Evolutionary conservation across 2,113 vertebrate species (phyloP).

Genomic region (Narcine bancroftii): DNA sequence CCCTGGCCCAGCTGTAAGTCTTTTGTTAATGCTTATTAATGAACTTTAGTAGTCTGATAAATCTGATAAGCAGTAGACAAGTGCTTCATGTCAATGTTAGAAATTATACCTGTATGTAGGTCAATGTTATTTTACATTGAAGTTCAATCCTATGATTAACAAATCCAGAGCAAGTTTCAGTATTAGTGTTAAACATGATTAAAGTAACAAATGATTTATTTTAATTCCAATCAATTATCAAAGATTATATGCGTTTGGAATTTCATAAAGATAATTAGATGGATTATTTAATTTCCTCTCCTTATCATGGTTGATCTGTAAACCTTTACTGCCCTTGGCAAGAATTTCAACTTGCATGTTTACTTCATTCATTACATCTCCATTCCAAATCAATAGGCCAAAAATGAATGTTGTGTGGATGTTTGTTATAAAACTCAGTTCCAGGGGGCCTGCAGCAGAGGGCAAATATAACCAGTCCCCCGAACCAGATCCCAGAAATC

Average conservation of each 20-base stretch:
- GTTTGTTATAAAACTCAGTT: not conserved
- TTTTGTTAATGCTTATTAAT: not conserved
- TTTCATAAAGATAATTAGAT: constrained; percentile 8
- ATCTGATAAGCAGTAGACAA: not conserved
- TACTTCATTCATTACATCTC: not conserved
- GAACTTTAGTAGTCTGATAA: not conserved
- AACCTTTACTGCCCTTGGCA: too few species aligned
- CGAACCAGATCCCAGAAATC: too few species aligned
- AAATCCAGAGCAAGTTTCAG: not conserved
- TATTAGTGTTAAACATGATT: not conserved
- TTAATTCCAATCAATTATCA: not conserved
- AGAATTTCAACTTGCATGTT: not conserved
- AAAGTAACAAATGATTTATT: not conserved
- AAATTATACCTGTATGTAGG: not conserved
- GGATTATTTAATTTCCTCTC: not conserved
- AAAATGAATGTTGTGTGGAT: not conserved
- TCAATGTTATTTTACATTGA: not conserved
- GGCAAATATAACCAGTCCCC: too few species aligned
- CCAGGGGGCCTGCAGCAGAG: not conserved
- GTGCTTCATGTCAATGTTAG: not conserved
- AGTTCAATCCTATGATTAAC: not conserved
- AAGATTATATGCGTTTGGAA: not conserved
- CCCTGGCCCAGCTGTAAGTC: constrained; percentile 63
- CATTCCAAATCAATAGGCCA: not conserved
- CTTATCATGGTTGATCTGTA: too few species aligned